phyloP scores from a whole-genome alignment of 1,140 invertebrate genomes.

The Druon quercuslanigerum region DNA sequence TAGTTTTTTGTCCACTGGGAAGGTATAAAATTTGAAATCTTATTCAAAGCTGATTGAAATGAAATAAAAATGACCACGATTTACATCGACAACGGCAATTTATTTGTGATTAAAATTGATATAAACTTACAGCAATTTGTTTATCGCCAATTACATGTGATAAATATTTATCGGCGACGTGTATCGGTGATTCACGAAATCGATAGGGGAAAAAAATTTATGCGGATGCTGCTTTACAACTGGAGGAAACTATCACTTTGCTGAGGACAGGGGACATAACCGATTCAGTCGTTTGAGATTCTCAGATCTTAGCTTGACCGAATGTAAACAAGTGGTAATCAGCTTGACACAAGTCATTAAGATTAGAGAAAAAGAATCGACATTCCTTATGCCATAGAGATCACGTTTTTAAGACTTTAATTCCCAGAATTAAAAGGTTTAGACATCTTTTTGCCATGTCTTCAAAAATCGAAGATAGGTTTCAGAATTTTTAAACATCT shows the following conservation, averaged over 20 bases:
- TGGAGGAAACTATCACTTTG: slow-evolving; percentile 16
- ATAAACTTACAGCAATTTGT: background rate
- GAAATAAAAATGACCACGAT: no score
- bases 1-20: no score
- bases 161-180: background rate
- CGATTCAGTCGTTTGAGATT: slow-evolving; percentile 42
- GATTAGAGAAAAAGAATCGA: slow-evolving; percentile 56
- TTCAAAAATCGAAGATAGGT: background rate
- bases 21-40: no score
- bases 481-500: background rate
- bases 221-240: slow-evolving; percentile 7
- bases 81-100: background rate
- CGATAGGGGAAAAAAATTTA: background rate
- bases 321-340: slow-evolving; percentile 69
- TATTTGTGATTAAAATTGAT: background rate
- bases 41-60: no score
- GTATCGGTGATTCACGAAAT: slow-evolving; percentile 2
- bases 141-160: slow-evolving; percentile 4
- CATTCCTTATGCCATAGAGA: slow-evolving; percentile 47
- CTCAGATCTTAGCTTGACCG: slow-evolving; percentile 39
- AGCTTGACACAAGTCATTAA: slow-evolving; percentile 66
- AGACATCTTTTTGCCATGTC: background rate
- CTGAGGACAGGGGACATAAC: slow-evolving; percentile 25
- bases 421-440: slow-evolving; percentile 47
- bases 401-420: slow-evolving; percentile 48